Base-by-base conservation (phyloP, 35 echinoderm and acorn worm genomes). In the Apostichopus californicus region DNA sequence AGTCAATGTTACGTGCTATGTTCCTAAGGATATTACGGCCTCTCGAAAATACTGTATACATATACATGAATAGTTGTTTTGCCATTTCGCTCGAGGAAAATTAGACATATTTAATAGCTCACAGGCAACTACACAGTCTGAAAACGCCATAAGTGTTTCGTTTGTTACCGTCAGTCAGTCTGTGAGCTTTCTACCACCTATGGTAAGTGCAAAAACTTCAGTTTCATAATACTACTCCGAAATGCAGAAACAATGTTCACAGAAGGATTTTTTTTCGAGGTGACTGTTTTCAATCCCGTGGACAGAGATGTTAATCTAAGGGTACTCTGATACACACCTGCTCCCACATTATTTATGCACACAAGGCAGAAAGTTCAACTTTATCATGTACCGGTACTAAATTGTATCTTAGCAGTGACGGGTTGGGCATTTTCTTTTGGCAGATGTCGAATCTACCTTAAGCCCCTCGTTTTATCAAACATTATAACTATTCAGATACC, bases 371-470 rank as follows among this genome's bases (percentile, higher is more conserved):
- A 61, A 8, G 8, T 61, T 61, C 58, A 61, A 61, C 58, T 61
- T 9, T 61, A 61, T 12, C 12, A 12, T 61, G 58, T 46, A 46
- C 34, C 34, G 34, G 34, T 46, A 46, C 34, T 46, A 46, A 46
- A 2, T 46, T 46, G 34, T 46, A 46, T 46, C 34, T 46, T 46
- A 46, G 34, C 34, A 46, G 34, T 46, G 34, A 46, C 34, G 34
- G 34, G 34, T 46, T 46, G 34, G 34, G 34, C 34, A 46, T 46
- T 46, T 46, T 46, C n/a, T 18, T 75, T n/a, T 75, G 71, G 7
- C 13, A 75, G 71, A 75, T 75, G 71, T 18, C 71, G 71, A 75
- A 75, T 75, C 15, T 75, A 75, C 71, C 71, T n/a, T 75, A 75
- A 75, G n/a, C n/a, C 71, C 71, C n/a, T 22, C 17, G 71, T 75